Evolutionary conservation across 1,140 invertebrate genomes (phyloP), one percentile per base, ranked within the genome.

Genomic region (Pinna nobilis): DNA sequence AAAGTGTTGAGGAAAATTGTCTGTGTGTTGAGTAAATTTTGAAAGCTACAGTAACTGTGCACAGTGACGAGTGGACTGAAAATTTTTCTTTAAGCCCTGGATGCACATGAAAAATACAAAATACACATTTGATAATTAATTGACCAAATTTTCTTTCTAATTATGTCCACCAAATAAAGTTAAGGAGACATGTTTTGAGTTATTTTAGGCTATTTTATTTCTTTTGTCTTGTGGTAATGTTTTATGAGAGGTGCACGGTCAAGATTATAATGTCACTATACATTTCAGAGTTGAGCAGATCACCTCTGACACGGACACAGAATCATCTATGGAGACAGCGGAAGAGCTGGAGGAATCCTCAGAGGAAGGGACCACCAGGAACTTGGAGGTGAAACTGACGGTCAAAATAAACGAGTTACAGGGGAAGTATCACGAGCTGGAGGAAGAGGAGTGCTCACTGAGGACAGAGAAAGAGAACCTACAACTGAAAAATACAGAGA

Each of bases 351-450:
- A 59, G 30, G 55, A 59, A 4, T 59, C 55, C 3, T 15, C 37
- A n/a, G 55, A 59, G 15, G n/a, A n/a, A n/a, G n/a, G n/a, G n/a
- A n/a, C n/a, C n/a, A 37, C 35, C 39, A 11, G 25, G 11, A 69
- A 69, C 47, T 18, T 82, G 11, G 80, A 86, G 49, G 74, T 83
- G 1, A 82, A 78, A 15, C 30, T 85, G 32, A 82, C 80, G 0
- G 71, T 82, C 4, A 81, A 81, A 41, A 73, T 82, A 15, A 59
- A 76, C 1, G 85, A 87, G 59, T 44, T 86, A 37, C 78, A 82
- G 51, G 44, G 69, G 6, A 80, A 78, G 30, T 86, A 76, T 61
- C 67, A 81, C 18, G 18, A 76, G 37, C 61, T 85, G 37, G 83
- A 84, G 67, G 66, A 77, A 20, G 53, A 61, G 0, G 81, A 86